phyloP scores from a whole-genome alignment of 2,113 vertebrate genomes.

The Loxodonta africana region DNA sequence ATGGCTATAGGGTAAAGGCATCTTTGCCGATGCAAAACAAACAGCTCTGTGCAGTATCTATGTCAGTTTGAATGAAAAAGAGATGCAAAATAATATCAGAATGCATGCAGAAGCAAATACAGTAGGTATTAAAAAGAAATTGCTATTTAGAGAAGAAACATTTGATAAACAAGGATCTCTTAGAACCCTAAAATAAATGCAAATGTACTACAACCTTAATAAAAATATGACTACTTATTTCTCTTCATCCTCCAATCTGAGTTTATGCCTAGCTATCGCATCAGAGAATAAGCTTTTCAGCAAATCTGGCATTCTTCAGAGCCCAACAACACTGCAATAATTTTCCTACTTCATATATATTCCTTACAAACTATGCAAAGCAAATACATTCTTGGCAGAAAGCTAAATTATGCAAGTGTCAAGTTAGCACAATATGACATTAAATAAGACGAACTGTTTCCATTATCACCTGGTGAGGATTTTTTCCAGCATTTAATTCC shows the following conservation, averaged over 20 bases:
- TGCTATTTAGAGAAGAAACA: background rate
- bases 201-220: slow-evolving; percentile 30
- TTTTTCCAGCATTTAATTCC: slow-evolving; percentile 48
- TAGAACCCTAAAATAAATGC: slow-evolving; percentile 39
- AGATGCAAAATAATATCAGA: slow-evolving; percentile 15
- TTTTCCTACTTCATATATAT: slow-evolving; percentile 57
- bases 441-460: slow-evolving; percentile 61
- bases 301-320: slow-evolving; percentile 1
- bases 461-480: slow-evolving; percentile 49
- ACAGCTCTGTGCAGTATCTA: background rate
- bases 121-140: background rate
- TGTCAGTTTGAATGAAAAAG: slow-evolving; percentile 32
- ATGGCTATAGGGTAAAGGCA: slow-evolving; percentile 1
- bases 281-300: slow-evolving; percentile 34
- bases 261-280: background rate
- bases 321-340: background rate
- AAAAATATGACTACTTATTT: background rate
- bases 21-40: slow-evolving; percentile 60
- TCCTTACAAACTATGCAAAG: slow-evolving; percentile 33
- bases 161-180: slow-evolving; percentile 22
- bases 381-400: slow-evolving; percentile 52
- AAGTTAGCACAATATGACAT: background rate
- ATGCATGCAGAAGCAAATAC: background rate
- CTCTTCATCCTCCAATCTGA: slow-evolving; percentile 8
- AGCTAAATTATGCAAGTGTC: background rate